A percentile compares a stretch with the other conserved stretches of the same genome.
phyloP scores from a whole-genome alignment of 2,888 invertebrate genomes.

The Amorpha juglandis region DNA sequence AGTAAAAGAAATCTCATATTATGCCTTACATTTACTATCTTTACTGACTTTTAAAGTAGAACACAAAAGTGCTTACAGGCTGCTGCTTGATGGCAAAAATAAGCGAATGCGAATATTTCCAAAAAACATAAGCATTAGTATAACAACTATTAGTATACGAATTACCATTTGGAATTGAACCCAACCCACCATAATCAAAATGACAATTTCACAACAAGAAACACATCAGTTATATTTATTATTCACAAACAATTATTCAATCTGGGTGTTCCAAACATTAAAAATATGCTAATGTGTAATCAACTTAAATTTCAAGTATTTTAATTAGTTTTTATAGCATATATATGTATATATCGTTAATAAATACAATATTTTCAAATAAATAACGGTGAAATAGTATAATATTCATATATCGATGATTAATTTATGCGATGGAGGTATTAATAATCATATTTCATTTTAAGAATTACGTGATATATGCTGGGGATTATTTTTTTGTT shows the following conservation, averaged over 20 bases:
- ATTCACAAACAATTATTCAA: slow-evolving; percentile 29
- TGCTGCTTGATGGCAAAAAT: too few species aligned
- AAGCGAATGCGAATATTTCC: too few species aligned
- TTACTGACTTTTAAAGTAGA: too few species aligned
- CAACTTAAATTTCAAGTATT: slow-evolving; percentile 44
- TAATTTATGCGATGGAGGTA: background rate
- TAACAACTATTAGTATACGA: background rate
- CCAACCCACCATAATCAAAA: slow-evolving; percentile 9
- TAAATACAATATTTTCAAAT: slow-evolving; percentile 22
- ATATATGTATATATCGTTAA: slow-evolving; percentile 34
- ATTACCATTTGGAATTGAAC: background rate
- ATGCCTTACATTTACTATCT: too few species aligned
- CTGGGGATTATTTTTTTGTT: too few species aligned
- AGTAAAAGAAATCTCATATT: too few species aligned
- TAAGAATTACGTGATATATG: background rate
- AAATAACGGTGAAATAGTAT: slow-evolving; percentile 23
- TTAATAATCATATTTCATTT: slow-evolving; percentile 1
- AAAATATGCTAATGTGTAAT: slow-evolving; percentile 47
- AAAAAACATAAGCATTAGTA: too few species aligned
- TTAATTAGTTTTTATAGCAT: slow-evolving; percentile 49
- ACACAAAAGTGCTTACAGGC: too few species aligned
- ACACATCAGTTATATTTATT: slow-evolving; percentile 2
- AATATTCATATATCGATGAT: slow-evolving; percentile 13
- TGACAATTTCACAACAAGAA: background rate
- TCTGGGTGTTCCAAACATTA: slow-evolving; percentile 44